phyloP scores from a whole-genome alignment of 35 echinoderm and acorn worm species.

The Acanthaster planci region DNA sequence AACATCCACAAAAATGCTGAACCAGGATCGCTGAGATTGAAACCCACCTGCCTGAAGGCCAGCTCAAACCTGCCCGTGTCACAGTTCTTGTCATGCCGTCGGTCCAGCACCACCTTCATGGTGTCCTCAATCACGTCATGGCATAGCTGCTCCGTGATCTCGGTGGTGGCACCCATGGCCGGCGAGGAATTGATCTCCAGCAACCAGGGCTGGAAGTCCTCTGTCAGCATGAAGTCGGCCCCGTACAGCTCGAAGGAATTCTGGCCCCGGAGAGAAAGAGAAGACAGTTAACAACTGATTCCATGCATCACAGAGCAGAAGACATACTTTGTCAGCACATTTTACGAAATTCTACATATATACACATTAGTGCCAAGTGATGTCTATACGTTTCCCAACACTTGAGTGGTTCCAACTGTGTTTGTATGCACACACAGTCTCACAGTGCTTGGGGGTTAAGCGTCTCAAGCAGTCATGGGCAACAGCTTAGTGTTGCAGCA shows the following conservation, averaged over 20 bases:
- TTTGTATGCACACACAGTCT: no score
- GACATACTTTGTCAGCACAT: no score
- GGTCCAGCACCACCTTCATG: conserved; percentile 84
- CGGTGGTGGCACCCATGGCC: conserved; percentile 84
- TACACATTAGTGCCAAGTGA: no score
- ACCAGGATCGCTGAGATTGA: no score
- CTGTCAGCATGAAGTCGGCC: conserved; percentile 97
- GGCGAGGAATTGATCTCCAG: conserved; percentile 96
- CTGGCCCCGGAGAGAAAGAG: conserved; percentile 29
- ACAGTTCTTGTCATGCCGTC: conserved; percentile 87
- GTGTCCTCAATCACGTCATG: conserved; percentile 93
- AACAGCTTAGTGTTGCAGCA: no score
- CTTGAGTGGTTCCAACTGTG: no score
- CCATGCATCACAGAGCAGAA: no score
- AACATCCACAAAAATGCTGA: no score
- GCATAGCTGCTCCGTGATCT: conserved; percentile 88
- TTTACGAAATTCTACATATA: no score
- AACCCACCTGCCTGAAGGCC: conserved; percentile 89
- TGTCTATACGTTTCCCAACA: no score
- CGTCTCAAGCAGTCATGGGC: no score
- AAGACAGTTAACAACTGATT: neutral
- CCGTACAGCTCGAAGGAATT: conserved; percentile 98
- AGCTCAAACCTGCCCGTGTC: conserved; percentile 90
- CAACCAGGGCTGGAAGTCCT: conserved; percentile 91
- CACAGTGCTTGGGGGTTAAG: no score